Evolutionary conservation across 2,888 invertebrate species (phyloP), one percentile per base, ranked within the genome.

Genomic region (Acrobasis suavella): DNA sequence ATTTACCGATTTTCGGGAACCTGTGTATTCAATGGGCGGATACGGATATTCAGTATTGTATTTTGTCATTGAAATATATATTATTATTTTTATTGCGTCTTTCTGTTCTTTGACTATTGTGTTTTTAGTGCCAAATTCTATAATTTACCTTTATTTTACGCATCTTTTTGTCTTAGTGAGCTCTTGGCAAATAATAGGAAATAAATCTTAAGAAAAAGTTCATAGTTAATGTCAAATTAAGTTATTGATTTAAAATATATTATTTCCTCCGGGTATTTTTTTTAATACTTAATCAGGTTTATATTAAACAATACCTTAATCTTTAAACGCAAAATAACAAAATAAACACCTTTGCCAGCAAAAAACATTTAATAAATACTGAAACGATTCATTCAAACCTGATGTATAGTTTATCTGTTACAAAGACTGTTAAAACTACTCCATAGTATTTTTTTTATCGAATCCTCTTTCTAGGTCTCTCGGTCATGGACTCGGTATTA

Each of bases 401-500:
- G 56, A 12, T 42, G 42, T 55, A 32, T 3, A n/a, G 10, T 22
- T 22, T 51, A 9, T 9, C 22, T 55, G 37, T 52, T n/a, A 15
- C 12, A 38, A 12, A 39, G 42, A 22, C 14, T 22, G 14, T 12
- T 9, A 56, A 9, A 46, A 17, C 42, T 42, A 14, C 39, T 42
- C 14, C 12, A 9, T 42, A 56, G 42, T 56, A 56, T 56, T 56
- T 56, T 56, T 56, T 56, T 56, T 56, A 42, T 56, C 56, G 42
- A 22, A 56, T 42, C 22, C 22, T 14, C 17, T 56, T 56, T 56
- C 56, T 56, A 56, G 56, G 56, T 56, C 56, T 56, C 42, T 56
- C 56, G 46, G 56, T 56, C 56, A 56, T 56, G 46, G 17, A 22
- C 46, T 56, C 22, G 56, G 56, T 42, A 16, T 46, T 65, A 65